Evolutionary conservation across 2,888 invertebrate species (phyloP).

Genomic region (Choreutis nemorana): DNA sequence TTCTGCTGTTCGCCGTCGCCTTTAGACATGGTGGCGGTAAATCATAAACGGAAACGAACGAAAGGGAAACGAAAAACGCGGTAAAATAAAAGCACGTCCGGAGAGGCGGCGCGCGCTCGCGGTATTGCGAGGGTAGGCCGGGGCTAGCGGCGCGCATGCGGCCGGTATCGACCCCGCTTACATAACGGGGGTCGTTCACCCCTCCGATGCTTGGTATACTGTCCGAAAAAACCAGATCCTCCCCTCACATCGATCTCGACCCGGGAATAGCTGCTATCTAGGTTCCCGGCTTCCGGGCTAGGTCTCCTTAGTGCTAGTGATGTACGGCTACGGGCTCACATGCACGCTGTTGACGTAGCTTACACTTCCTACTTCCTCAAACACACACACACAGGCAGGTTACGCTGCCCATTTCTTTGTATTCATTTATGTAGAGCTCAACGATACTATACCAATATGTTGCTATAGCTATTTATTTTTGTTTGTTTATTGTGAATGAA

Average conservation of each 20-base stretch:
- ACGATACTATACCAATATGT: too few species aligned
- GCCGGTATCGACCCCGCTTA: constrained; percentile 46
- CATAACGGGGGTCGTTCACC: constrained; percentile 63
- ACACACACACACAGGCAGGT: too few species aligned
- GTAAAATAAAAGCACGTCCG: constrained; percentile 64
- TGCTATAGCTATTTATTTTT: too few species aligned
- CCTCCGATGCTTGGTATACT: constrained; percentile 51
- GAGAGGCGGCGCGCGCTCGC: constrained; percentile 56
- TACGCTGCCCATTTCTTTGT: too few species aligned
- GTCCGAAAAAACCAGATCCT: constrained; percentile 65
- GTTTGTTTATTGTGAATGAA: too few species aligned
- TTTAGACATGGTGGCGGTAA: constrained; percentile 80
- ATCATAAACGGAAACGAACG: constrained; percentile 67
- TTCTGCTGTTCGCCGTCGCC: constrained; percentile 89
- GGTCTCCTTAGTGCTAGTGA: too few species aligned
- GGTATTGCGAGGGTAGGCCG: constrained; percentile 34
- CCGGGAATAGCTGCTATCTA: constrained; percentile 24
- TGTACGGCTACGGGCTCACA: too few species aligned
- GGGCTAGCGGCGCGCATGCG: constrained; percentile 35
- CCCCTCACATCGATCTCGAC: constrained; percentile 43
- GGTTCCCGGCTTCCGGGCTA: constrained; percentile 10
- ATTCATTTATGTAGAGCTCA: too few species aligned
- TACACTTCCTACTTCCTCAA: too few species aligned
- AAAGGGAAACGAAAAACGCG: constrained; percentile 67
- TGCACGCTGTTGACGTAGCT: too few species aligned